Evolutionary conservation across 2,113 vertebrate species (phyloP), one percentile per base, ranked within the genome.

Genomic region (Lepisosteus oculatus): DNA sequence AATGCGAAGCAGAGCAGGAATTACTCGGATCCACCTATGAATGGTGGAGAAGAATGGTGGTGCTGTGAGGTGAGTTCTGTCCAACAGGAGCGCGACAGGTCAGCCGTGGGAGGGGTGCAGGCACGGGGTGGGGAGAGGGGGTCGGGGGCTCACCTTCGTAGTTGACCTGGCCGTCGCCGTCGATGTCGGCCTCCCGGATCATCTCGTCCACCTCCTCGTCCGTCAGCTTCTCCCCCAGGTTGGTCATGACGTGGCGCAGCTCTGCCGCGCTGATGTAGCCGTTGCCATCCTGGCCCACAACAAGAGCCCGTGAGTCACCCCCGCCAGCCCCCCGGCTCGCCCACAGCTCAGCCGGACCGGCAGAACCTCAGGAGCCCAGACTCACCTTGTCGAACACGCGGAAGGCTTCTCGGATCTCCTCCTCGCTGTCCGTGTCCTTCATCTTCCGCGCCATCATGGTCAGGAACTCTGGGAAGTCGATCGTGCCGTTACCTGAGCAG

Each of bases 381-480:
- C 61, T 47, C 72, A 96, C 95, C 90, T 97, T 95, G 81, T 96
- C 94, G 15, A 96, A 97, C 76, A 96, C 94, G 42, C 94, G 85
- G 85, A 96, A 95, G 0, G 95, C 95, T 90, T 97, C 95, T 77
- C 94, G 86, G 80, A 95, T 96, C 85, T 97, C 94, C 84, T 96
- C 95, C 84, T 97, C 94, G 0, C 95, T 96, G 86, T 96, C 95
- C 0, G 94, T 97, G 42, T 97, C 95, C 79, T 97, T 97, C 95
- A 96, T 96, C 88, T 97, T 97, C 57, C 95, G 89, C 3, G 93
- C 95, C 95, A 96, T 95, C 95, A 96, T 95, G 78, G 95, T 96
- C 70, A 97, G 84, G 81, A 97, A 95, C 86, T 95, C 94, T 0
- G 95, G 95, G 78, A 97, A 97, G 79, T 97, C 94, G 54, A 96